Conservation (phyloP, 1,140 invertebrate genomes). For the Monochamus saltuarius region DNA sequence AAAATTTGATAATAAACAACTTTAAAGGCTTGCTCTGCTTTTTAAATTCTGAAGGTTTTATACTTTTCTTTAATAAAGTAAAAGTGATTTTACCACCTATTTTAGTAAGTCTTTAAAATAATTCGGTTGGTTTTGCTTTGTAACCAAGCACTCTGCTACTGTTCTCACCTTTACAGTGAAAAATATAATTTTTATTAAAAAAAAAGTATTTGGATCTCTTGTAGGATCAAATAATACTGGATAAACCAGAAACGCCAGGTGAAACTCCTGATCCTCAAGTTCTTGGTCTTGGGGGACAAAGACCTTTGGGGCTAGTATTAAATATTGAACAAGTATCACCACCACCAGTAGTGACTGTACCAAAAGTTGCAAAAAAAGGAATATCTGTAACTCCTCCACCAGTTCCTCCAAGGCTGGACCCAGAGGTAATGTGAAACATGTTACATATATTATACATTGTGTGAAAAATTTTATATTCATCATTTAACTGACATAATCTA, state of each 20-base stretch:
- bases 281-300: constrained; percentile 71
- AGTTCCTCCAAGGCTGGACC: constrained; percentile 64
- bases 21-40: too few relatives aligned
- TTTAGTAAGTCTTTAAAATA: too few relatives aligned
- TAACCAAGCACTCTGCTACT: too few relatives aligned
- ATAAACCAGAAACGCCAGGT: constrained; percentile 69
- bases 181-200: too few relatives aligned
- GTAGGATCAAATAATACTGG: constrained; percentile 50
- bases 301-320: constrained; percentile 66
- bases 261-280: constrained; percentile 73
- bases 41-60: too few relatives aligned
- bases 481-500: too few relatives aligned
- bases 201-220: too few relatives aligned
- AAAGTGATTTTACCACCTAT: too few relatives aligned
- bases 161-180: too few relatives aligned
- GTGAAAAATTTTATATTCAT: not conserved
- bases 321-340: constrained; percentile 57
- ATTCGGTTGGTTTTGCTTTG: too few relatives aligned
- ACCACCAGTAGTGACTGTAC: constrained; percentile 48
- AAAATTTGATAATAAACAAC: too few relatives aligned
- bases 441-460: constrained; percentile 18
- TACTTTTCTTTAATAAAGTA: too few relatives aligned
- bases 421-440: constrained; percentile 54
- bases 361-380: constrained; percentile 43
- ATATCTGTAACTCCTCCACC: constrained; percentile 54